phyloP scores from a whole-genome alignment of 2,888 invertebrate genomes.

The Euzetes globulus region DNA sequence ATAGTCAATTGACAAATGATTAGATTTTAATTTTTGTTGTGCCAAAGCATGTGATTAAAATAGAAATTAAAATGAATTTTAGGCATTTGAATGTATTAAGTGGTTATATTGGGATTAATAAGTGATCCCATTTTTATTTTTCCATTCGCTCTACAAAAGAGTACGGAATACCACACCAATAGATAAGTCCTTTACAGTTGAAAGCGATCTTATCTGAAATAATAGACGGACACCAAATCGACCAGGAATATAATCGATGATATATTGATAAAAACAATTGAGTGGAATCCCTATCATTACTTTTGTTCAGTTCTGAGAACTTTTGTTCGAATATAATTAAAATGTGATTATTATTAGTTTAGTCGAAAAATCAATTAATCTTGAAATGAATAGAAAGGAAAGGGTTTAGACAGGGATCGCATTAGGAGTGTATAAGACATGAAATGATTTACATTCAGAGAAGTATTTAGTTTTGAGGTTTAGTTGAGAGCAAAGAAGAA shows the following conservation, averaged over 20 bases:
- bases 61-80: no score
- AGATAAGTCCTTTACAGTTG: no score
- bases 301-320: neutral
- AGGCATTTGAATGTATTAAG: no score
- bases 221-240: no score
- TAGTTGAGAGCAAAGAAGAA: neutral
- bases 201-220: no score
- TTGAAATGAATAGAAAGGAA: constrained; percentile 13
- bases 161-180: no score
- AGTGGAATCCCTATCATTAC: neutral
- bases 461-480: neutral
- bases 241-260: neutral
- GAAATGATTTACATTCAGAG: constrained; percentile 9
- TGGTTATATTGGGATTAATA: no score
- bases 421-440: constrained; percentile 1
- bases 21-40: no score
- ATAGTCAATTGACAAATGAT: no score
- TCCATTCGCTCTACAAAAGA: no score
- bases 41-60: no score
- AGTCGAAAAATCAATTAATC: constrained; percentile 6
- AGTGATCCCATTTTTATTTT: no score
- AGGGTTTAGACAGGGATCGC: constrained; percentile 12
- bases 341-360: constrained; percentile 15
- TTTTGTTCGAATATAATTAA: constrained; percentile 16
- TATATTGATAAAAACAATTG: neutral